Percentiles rank a stretch among this genome's conserved stretches.
phyloP scores from a whole-genome alignment of 2,888 invertebrate species.

The Autographa pulchrina region DNA sequence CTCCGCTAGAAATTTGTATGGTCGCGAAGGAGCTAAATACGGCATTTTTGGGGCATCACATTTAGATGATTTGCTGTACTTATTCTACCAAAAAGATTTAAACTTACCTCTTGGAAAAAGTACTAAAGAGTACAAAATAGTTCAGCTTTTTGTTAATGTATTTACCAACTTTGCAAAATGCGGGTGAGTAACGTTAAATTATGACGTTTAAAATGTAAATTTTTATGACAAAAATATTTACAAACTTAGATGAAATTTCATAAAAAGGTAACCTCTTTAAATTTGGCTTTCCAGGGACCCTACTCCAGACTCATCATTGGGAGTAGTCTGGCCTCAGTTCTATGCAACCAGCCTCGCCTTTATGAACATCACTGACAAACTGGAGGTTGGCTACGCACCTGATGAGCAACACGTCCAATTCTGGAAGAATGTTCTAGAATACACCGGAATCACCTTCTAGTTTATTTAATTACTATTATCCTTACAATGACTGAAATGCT shows the following conservation, averaged over 20 bases:
- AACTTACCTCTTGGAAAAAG: conserved; percentile 10
- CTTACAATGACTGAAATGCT: too few species aligned
- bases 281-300: background rate
- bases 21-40: conserved; percentile 54
- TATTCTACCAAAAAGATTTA: conserved; percentile 62
- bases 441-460: conserved; percentile 5
- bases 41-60: conserved; percentile 66
- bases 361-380: conserved; percentile 11
- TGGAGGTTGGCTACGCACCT: conserved; percentile 6
- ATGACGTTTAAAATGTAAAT: background rate
- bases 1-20: conserved; percentile 65
- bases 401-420: background rate
- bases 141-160: conserved; percentile 24
- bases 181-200: conserved; percentile 27
- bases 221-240: too few species aligned
- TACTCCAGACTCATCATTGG: conserved; percentile 2
- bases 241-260: too few species aligned
- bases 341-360: conserved; percentile 6
- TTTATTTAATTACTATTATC: too few species aligned
- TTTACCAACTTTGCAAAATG: conserved; percentile 40
- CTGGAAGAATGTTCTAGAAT: conserved; percentile 7
- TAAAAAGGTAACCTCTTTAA: too few species aligned
- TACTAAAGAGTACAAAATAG: conserved; percentile 31
- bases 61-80: conserved; percentile 68
- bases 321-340: conserved; percentile 26